Evolutionary conservation across 2,113 vertebrate species (phyloP).

Genomic region (Bubalus kerabau): DNA sequence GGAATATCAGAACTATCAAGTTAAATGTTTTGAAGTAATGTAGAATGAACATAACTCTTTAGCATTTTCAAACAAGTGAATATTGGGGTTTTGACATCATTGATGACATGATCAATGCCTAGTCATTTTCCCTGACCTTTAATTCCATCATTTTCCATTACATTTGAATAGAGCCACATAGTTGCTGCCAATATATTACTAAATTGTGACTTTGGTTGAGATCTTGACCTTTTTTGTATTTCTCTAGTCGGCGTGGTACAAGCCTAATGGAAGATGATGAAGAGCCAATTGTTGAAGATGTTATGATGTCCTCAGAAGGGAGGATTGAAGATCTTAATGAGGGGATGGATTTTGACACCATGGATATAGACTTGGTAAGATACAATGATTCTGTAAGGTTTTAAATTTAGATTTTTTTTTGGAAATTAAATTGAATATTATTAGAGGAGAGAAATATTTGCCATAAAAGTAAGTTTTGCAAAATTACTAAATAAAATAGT

Average conservation of each 20-base stretch:
- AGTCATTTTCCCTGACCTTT: conserved; percentile 68
- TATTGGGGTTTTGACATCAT: conserved; percentile 61
- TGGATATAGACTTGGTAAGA: conserved; percentile 99
- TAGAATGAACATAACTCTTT: conserved; percentile 47
- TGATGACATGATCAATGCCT: conserved; percentile 63
- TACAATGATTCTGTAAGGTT: neutral
- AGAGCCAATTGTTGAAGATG: conserved; percentile 99
- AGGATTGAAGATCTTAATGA: conserved; percentile 99
- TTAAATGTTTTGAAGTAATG: conserved; percentile 44
- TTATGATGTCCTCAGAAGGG: conserved; percentile 99
- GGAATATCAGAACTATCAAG: conserved; percentile 45
- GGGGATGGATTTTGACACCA: conserved; percentile 99
- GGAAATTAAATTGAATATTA: conserved; percentile 37
- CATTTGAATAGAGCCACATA: conserved; percentile 42
- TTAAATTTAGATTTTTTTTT: conserved; percentile 6
- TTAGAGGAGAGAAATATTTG: conserved; percentile 26
- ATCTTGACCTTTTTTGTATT: conserved; percentile 61
- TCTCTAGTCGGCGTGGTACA: conserved; percentile 92
- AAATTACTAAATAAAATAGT: conserved; percentile 16
- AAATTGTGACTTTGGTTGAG: conserved; percentile 12
- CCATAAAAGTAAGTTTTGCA: conserved; percentile 1
- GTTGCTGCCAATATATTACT: conserved; percentile 38
- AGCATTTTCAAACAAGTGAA: conserved; percentile 46
- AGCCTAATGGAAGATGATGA: conserved; percentile 99
- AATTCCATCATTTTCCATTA: conserved; percentile 66